A percentile compares a stretch with the other conserved stretches of the same genome.
Conservation (phyloP, 2,113 vertebrate genomes). For the Sebastes fasciatus region DNA sequence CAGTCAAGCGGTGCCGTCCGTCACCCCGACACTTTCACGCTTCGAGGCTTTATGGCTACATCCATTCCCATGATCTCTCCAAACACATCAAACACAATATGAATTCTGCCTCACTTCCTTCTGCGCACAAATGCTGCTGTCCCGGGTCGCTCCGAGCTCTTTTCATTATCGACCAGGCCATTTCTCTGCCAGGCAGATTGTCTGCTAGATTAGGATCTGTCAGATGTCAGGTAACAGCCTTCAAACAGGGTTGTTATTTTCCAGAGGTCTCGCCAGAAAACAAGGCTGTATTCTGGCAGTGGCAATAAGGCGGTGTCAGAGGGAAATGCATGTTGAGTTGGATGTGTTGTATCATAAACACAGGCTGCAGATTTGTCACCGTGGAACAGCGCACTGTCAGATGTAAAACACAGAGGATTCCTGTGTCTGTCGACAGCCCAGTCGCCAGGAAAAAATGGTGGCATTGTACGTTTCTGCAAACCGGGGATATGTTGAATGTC, state of each 20-base stretch:
- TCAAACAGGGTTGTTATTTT: constrained; percentile 50
- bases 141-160: constrained; percentile 48
- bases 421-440: background rate
- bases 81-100: constrained; percentile 62
- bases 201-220: constrained; percentile 64
- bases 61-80: constrained; percentile 53
- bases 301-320: constrained; percentile 36
- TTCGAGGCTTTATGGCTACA: constrained; percentile 40
- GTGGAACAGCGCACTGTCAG: background rate
- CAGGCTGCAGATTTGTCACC: background rate
- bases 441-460: too few species aligned
- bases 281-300: constrained; percentile 28
- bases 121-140: constrained; percentile 16
- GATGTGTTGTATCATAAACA: constrained; percentile 28
- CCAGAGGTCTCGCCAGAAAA: constrained; percentile 27
- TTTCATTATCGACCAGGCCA: constrained; percentile 59
- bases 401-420: background rate
- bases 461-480: too few species aligned
- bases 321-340: constrained; percentile 42
- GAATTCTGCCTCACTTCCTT: constrained; percentile 26
- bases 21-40: constrained; percentile 54
- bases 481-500: too few species aligned
- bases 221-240: constrained; percentile 60
- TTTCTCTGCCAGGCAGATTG: constrained; percentile 53
- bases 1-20: constrained; percentile 43